Evolutionary conservation across 2,888 invertebrate species (phyloP).

Genomic region (Griposia aprilina): DNA sequence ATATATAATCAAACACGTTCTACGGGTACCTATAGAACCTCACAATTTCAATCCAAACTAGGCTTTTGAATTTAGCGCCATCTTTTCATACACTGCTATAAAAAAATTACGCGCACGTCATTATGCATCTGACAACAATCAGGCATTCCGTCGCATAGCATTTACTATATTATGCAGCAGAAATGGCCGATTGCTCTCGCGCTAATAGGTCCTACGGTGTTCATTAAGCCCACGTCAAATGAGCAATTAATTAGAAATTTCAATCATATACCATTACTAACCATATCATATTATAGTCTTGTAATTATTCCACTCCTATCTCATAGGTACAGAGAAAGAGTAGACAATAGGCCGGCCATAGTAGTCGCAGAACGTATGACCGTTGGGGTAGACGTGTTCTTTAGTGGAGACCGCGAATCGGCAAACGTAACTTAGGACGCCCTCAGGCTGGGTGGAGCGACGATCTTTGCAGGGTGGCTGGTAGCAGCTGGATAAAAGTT

Average conservation of each 20-base stretch:
- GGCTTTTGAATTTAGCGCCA: neutral
- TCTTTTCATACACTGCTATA: neutral
- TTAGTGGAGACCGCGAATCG: too few species aligned
- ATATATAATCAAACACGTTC: too few species aligned
- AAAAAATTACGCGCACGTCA: conserved; percentile 24
- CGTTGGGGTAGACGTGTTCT: too few species aligned
- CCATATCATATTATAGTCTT: conserved; percentile 10
- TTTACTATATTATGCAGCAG: conserved; percentile 35
- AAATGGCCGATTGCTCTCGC: conserved; percentile 39
- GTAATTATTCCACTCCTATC: neutral
- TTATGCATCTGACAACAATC: conserved; percentile 15
- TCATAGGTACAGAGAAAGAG: neutral
- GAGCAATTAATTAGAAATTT: conserved; percentile 54
- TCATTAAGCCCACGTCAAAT: conserved; percentile 49
- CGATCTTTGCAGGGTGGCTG: too few species aligned
- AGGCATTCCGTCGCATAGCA: conserved; percentile 15
- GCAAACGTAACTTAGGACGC: too few species aligned
- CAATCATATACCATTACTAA: conserved; percentile 40
- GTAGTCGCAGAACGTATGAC: too few species aligned
- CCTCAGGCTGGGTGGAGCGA: too few species aligned
- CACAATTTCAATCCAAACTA: neutral
- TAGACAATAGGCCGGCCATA: too few species aligned
- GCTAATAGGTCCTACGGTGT: conserved; percentile 46
- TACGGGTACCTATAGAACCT: neutral
- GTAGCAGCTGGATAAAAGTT: too few species aligned